Evolutionary conservation across 2,888 invertebrate species (phyloP).

Genomic region (Acrobasis suavella): DNA sequence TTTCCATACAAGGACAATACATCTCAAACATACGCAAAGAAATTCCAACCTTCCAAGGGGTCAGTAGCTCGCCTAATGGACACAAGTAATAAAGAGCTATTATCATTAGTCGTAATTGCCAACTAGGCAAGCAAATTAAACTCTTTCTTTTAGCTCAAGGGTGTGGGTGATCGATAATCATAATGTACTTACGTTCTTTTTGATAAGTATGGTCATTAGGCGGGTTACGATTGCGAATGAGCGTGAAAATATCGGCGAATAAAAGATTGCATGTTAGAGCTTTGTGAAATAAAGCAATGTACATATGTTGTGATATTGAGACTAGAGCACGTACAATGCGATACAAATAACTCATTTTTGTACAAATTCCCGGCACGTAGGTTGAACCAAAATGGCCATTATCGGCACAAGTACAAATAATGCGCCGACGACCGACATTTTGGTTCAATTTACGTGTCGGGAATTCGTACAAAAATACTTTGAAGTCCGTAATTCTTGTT

Average conservation of each 20-base stretch:
- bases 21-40: conserved; percentile 15
- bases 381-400: no score
- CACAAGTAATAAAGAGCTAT: conserved; percentile 61
- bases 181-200: conserved; percentile 30
- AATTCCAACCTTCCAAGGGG: conserved; percentile 30
- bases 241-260: neutral
- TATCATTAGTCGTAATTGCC: conserved; percentile 67
- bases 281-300: no score
- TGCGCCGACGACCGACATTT: no score
- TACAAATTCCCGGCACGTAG: no score
- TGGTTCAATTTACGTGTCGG: no score
- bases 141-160: conserved; percentile 43
- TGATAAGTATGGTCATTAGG: conserved; percentile 17
- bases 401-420: no score
- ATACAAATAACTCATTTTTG: no score
- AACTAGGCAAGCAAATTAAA: conserved; percentile 51
- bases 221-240: neutral
- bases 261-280: neutral
- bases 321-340: no score
- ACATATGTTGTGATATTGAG: no score
- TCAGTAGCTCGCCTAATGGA: conserved; percentile 53
- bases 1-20: conserved; percentile 6
- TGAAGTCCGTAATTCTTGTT: no score
- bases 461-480: no score
- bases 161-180: conserved; percentile 31